Conservation (phyloP, 2,888 invertebrate genomes). For the Pammene aurita region DNA sequence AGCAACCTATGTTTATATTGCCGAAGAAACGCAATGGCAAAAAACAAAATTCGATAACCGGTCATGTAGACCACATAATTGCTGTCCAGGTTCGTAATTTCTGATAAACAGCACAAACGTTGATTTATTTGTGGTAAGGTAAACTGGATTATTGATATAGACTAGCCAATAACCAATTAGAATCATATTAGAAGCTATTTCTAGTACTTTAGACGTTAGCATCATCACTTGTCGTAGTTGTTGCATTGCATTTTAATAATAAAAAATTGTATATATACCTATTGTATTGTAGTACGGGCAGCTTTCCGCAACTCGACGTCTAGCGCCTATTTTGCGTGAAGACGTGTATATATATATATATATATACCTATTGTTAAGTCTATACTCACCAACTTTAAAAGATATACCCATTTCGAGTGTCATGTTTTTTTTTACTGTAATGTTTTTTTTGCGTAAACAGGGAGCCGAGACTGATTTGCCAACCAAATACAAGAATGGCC, state of each 20-base stretch:
- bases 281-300: too few species aligned
- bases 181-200: background rate
- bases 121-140: background rate
- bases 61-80: slow-evolving; percentile 86
- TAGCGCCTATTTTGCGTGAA: too few species aligned
- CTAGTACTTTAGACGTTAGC: background rate
- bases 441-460: slow-evolving; percentile 48
- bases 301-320: too few species aligned
- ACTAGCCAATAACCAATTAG: background rate
- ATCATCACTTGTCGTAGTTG: background rate
- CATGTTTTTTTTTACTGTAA: background rate
- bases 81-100: slow-evolving; percentile 78
- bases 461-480: slow-evolving; percentile 75
- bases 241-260: too few species aligned
- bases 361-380: too few species aligned
- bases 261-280: too few species aligned
- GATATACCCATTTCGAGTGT: too few species aligned
- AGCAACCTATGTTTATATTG: slow-evolving; percentile 83
- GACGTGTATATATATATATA: too few species aligned
- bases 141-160: background rate
- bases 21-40: slow-evolving; percentile 84
- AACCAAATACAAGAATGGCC: slow-evolving; percentile 70
- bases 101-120: background rate
- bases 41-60: slow-evolving; percentile 74
- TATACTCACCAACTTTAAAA: too few species aligned